Percentiles rank a stretch among this genome's conserved stretches.
Conservation (phyloP, 1,140 invertebrate genomes). For the Calliphora vicina region DNA sequence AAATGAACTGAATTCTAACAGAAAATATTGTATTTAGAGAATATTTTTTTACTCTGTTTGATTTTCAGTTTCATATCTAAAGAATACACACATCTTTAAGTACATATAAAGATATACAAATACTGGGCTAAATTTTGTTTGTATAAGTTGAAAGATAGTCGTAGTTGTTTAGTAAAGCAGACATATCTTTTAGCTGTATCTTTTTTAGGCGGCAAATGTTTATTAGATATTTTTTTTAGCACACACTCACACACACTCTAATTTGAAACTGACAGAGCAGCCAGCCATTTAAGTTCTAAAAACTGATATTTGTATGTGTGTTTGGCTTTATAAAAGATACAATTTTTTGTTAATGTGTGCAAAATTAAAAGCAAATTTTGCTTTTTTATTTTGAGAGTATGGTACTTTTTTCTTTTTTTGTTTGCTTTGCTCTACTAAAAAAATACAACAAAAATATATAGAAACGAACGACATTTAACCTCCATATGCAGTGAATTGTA, state of each 20-base stretch:
- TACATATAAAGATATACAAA: no score
- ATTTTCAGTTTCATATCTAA: no score
- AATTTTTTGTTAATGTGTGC: not conserved
- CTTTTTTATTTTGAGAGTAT: not conserved
- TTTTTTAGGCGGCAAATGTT: conserved; percentile 17
- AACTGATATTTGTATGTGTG: no score
- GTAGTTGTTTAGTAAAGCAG: no score
- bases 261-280: not conserved
- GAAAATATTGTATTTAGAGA: no score
- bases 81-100: no score
- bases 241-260: not conserved
- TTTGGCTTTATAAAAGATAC: no score
- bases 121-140: no score
- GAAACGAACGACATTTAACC: not conserved
- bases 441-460: not conserved
- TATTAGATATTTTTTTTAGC: conserved; percentile 29
- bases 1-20: no score
- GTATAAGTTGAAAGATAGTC: no score
- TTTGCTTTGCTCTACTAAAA: not conserved
- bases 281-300: not conserved
- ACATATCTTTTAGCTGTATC: not conserved
- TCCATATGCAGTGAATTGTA: not conserved
- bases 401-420: not conserved
- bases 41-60: no score
- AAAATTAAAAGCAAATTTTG: not conserved